Base-by-base conservation (phyloP, 2,113 vertebrate genomes). In the Tachuris rubrigastra region DNA sequence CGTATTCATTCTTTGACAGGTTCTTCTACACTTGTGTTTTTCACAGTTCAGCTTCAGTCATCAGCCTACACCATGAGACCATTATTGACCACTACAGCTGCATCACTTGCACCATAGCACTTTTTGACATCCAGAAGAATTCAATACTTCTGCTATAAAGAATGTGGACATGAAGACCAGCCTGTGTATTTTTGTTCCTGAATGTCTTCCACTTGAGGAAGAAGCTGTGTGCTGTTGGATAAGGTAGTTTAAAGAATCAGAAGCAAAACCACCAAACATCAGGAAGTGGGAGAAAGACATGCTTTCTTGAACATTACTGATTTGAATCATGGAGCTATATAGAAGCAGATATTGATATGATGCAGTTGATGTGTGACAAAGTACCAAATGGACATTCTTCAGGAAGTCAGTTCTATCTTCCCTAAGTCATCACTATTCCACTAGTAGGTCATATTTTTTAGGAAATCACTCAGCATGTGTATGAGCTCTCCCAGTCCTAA, bases 1-100 rank as follows among this genome's bases (percentile, higher is more conserved):
- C 25, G 5, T 89, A 58, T 90, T 85, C 8, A 35, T 91, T 97
- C 85, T 92, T 95, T 96, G 60, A 69, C 93, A 96, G 60, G 42
- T 95, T 92, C 69, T 94, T 75, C 85, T 82, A 6, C 65, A 86
- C 33, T 80, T 75, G 6, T 83, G 6, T 84, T 94, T 92, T 94
- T 95, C 41, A 59, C 63, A 81, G 58, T 44, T 80, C 85, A 63
- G 31, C 91, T 80, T 89, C 80, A 79, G 46, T 33, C 67, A 65
- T 33, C 85, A 33, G 28, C 41, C 72, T 68, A 58, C 35, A 39
- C 68, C 4, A 0, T 3, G 31, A 44, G 62, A 91, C 35, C 2
- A 0, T 37, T 92, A 47, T 4, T 66, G 82, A 71, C 79, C n/a
- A 17, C 63, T 74, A 39, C 39, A 49, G 37, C 90, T 81, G 56